A percentile compares a stretch with the other conserved stretches of the same genome.
phyloP scores from a whole-genome alignment of 2,113 vertebrate genomes.

The Bubo scandiacus region DNA sequence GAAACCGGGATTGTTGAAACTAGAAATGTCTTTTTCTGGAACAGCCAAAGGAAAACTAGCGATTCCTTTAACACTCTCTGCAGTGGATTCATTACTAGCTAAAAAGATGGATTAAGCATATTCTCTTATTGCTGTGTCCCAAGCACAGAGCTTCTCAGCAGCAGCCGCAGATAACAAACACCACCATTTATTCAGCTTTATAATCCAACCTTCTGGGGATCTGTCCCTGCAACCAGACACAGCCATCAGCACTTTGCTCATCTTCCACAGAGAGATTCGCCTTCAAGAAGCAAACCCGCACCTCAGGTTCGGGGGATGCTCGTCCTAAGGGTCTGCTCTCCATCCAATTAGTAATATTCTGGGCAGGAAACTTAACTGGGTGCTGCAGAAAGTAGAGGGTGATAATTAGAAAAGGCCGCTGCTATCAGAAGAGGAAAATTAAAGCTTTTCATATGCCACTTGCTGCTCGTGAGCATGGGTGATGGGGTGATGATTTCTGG shows the following conservation, averaged over 20 bases:
- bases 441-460: not conserved
- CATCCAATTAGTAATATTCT: fast-evolving
- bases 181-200: not conserved
- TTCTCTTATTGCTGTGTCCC: fast-evolving
- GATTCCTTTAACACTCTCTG: too few species aligned
- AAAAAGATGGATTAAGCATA: not conserved
- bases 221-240: not conserved
- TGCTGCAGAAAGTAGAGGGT: not conserved
- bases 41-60: not conserved
- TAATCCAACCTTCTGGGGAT: fast-evolving
- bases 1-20: too few species aligned
- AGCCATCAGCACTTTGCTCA: not conserved
- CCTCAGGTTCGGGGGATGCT: not conserved
- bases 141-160: not conserved
- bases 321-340: not conserved
- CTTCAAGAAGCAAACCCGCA: not conserved
- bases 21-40: not conserved
- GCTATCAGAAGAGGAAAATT: not conserved
- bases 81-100: too few species aligned
- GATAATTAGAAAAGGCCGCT: not conserved
- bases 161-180: not conserved
- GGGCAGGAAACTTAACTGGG: not conserved
- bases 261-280: not conserved
- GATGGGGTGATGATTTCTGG: not conserved
- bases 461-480: not conserved